Evolutionary conservation across 2,113 vertebrate genomes (phyloP).

Genomic region (Axis porcinus): DNA sequence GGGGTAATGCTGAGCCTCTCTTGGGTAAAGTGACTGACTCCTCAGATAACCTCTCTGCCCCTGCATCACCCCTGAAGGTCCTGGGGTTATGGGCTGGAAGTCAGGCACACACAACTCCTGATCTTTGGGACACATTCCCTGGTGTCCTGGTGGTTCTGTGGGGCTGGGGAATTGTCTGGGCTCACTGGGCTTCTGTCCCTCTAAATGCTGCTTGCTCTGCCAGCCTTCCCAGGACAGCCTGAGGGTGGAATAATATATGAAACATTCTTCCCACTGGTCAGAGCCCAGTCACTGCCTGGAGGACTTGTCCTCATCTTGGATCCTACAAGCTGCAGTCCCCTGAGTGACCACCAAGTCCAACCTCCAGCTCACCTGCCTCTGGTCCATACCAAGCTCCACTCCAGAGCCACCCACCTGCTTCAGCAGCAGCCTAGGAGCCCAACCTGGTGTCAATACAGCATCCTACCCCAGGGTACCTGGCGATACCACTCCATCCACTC

Average conservation of each 20-base stretch:
- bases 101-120: not conserved
- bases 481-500: not conserved
- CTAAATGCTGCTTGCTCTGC: not conserved
- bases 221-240: not conserved
- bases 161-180: not conserved
- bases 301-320: not conserved
- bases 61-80: not conserved
- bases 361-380: not conserved
- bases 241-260: not conserved
- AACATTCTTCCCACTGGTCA: not conserved
- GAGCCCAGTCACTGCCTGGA: not conserved
- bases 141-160: not conserved
- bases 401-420: not conserved
- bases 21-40: not conserved
- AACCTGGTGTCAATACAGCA: not conserved
- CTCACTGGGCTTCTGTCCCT: not conserved
- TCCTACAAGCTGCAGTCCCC: not conserved
- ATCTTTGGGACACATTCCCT: not conserved
- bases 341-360: not conserved
- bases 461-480: not conserved
- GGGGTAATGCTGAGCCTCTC: not conserved
- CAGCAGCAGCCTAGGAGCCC: not conserved
- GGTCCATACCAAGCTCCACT: not conserved
- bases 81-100: not conserved
- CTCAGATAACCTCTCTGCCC: not conserved